A percentile compares a stretch with the other conserved stretches of the same genome.
Conservation (phyloP, 2,888 invertebrate genomes). For the Celastrina argiolus region DNA sequence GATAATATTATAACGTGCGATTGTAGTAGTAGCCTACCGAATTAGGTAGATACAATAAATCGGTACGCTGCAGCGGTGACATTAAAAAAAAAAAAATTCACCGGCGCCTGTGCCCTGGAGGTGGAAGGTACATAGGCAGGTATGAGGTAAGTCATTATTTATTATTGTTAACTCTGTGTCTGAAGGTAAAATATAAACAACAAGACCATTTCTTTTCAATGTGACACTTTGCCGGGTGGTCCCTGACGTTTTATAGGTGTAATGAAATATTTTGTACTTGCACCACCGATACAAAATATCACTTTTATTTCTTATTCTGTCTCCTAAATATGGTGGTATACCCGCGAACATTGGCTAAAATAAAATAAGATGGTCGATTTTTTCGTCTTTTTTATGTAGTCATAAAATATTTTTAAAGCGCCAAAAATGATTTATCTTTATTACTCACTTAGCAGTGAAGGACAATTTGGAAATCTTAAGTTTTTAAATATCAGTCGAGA, state of each 20-base stretch:
- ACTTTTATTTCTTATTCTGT: constrained; percentile 23
- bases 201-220: constrained; percentile 33
- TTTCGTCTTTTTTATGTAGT: neutral
- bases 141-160: neutral
- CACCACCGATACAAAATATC: constrained; percentile 26
- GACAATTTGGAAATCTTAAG: neutral
- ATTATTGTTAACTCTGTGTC: constrained; percentile 16
- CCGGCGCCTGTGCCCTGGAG: neutral
- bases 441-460: neutral
- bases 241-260: constrained; percentile 34
- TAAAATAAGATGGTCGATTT: neutral
- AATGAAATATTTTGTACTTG: constrained; percentile 35
- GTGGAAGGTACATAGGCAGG: neutral
- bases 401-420: constrained; percentile 3
- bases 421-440: constrained; percentile 5
- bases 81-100: neutral
- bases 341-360: neutral
- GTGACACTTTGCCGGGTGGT: constrained; percentile 36
- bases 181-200: constrained; percentile 32
- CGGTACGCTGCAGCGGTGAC: too few species aligned
- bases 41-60: too few species aligned
- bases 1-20: too few species aligned
- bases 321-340: constrained; percentile 19
- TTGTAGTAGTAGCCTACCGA: too few species aligned
- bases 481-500: too few species aligned